Evolutionary conservation across 2,888 invertebrate genomes (phyloP).

Genomic region (Scaptomyza tumidula): DNA sequence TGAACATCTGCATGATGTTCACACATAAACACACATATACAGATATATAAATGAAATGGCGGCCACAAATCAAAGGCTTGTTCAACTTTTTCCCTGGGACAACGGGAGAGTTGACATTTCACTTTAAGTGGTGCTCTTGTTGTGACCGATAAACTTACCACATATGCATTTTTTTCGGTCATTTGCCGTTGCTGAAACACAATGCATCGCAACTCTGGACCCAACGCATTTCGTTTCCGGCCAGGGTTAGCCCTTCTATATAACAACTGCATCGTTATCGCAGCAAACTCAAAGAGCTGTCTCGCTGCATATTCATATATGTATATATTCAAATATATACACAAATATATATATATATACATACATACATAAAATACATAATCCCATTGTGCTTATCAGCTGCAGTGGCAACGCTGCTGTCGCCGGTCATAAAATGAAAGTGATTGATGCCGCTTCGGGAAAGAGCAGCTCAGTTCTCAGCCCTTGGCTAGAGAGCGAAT

Average conservation of each 20-base stretch:
- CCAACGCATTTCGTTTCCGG: conserved; percentile 43
- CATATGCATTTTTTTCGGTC: conserved; percentile 27
- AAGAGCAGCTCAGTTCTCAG: conserved; percentile 7
- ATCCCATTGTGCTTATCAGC: conserved; percentile 37
- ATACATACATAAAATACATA: not conserved
- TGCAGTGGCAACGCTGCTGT: conserved; percentile 33
- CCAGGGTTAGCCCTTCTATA: conserved; percentile 41
- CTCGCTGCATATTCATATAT: not conserved
- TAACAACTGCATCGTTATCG: conserved; percentile 34
- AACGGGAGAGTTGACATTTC: conserved; percentile 73
- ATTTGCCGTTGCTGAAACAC: conserved; percentile 21
- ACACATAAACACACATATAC: conserved; percentile 2
- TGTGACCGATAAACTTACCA: conserved; percentile 57
- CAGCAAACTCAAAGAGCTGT: conserved; percentile 17
- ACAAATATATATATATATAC: too few species aligned
- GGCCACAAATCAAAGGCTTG: conserved; percentile 71
- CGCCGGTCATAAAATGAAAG: conserved; percentile 67
- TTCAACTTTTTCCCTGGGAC: conserved; percentile 53
- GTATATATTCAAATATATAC: not conserved
- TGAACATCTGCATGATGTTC: conserved; percentile 58
- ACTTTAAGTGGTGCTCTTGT: conserved; percentile 70
- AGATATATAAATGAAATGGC: conserved; percentile 27
- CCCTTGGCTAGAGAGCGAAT: conserved; percentile 19
- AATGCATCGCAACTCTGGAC: conserved; percentile 22
- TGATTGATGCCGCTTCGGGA: conserved; percentile 52